Base-by-base conservation (phyloP, 2,888 invertebrate species). In the Drosophila longiperda region DNA sequence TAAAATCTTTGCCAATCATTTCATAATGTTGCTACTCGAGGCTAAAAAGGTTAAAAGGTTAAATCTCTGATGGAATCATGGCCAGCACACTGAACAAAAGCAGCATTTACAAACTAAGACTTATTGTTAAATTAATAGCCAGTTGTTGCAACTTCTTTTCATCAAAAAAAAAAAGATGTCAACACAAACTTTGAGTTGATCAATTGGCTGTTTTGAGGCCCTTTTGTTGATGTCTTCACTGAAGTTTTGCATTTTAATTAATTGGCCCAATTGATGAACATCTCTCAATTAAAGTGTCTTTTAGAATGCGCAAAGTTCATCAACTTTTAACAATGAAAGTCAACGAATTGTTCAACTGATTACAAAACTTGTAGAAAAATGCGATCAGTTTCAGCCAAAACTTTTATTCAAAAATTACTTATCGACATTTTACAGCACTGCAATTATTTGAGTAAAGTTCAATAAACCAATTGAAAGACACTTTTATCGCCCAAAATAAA, bases 121-220 rank as follows among this genome's bases (percentile, higher is more conserved):
- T 34, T 38, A 23, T 59, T 69, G 59, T 54, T 80, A 60, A 74
- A 74, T 82, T 62, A 60, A 33, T 34, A 66, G 58, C 71, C 74
- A 88, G 82, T 85, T 79, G 69, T 73, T 54, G 60, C 63, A 52
- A 49, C 34, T 20, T 32, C 48, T 55, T 57, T 75, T 79, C 80
- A 83, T 74, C 70, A 70, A 59, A 65, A 65, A 33, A 29, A 49
- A 69, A 63, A 45, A 62, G 55, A 45, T 75, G 80, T 69, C 69
- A 63, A 67, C 57, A 66, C 66, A 71, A 74, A 72, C 68, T 77
- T 52, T 59, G 59, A 72, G 60, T 57, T 33, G 33, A 26, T 53
- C 60, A 74, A 69, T 75, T 74, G 58, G 23, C 66, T 45, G 23
- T 12, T 1, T 49, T 12, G 17, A 4, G 49, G 50, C 50, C 64